Evolutionary conservation across 1,140 invertebrate genomes (phyloP).

Genomic region (Adoxophyes honmai): DNA sequence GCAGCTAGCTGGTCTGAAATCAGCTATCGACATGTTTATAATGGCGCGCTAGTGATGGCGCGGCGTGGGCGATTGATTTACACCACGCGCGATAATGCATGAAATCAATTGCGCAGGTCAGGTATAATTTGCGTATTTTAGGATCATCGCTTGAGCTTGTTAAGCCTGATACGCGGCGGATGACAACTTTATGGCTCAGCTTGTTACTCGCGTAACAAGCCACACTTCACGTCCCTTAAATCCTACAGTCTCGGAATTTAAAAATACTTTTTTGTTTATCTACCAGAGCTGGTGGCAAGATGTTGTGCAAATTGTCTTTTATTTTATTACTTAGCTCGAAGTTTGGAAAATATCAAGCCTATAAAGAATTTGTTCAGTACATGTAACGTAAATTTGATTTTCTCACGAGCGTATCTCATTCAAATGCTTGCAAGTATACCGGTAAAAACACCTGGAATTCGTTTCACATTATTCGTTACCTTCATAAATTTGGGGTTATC

Average conservation of each 20-base stretch:
- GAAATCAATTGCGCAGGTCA: slow-evolving; percentile 28
- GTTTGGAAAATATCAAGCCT: no score
- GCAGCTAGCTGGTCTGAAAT: slow-evolving; percentile 10
- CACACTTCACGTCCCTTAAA: no score
- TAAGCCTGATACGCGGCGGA: background rate
- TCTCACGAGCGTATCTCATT: no score
- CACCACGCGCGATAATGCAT: slow-evolving; percentile 16
- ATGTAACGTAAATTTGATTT: no score
- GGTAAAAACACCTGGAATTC: background rate
- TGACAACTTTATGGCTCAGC: no score
- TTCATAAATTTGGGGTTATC: slow-evolving; percentile 10
- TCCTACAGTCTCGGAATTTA: no score
- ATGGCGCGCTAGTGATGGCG: slow-evolving; percentile 24
- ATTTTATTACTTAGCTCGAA: no score
- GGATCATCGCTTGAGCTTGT: slow-evolving; percentile 9
- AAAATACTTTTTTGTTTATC: no score
- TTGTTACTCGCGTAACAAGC: no score
- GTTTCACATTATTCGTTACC: slow-evolving; percentile 11
- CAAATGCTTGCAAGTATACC: background rate
- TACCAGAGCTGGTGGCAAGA: no score
- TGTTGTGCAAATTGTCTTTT: no score
- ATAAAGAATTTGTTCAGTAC: no score
- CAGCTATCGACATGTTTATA: slow-evolving; percentile 27
- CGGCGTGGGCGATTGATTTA: slow-evolving; percentile 61
- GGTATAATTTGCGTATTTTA: slow-evolving; percentile 7